These are phyloP conservation scores for Ameiurus melas DNA, from an alignment of 2,113 vertebrate species.

Conservation along the genomic window DNA sequence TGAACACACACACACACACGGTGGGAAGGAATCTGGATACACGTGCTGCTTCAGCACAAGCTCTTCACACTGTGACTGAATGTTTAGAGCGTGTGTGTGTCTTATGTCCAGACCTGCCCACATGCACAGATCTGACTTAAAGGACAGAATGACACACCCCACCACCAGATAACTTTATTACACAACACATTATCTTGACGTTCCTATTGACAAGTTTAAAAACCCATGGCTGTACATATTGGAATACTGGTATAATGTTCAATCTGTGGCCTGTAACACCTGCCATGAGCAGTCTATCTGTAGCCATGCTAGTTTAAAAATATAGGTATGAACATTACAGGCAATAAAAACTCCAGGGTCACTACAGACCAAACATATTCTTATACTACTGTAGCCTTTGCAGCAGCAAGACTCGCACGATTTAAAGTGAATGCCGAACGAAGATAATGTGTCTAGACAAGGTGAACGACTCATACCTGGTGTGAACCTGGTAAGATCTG, in stretches of 20 bases:
- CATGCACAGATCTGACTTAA: neutral
- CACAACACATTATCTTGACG: neutral
- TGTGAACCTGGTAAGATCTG: neutral
- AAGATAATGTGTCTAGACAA: neutral
- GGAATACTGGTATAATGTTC: neutral
- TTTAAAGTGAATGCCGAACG: neutral
- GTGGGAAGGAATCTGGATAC: constrained; percentile 12
- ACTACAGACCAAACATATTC: neutral
- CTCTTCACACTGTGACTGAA: neutral
- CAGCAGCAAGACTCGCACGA: neutral
- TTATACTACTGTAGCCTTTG: neutral
- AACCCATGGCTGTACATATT: neutral
- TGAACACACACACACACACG: constrained; percentile 1
- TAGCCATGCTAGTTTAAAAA: neutral
- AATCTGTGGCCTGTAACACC: neutral
- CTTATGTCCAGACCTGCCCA: constrained; percentile 22
- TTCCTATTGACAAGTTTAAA: neutral
- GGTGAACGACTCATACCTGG: constrained; percentile 28
- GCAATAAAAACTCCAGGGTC: neutral
- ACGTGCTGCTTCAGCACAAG: neutral
- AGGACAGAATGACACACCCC: constrained; percentile 16
- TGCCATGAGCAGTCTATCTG: neutral
- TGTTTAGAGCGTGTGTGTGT: neutral
- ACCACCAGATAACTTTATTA: neutral
- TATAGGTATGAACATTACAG: neutral